Conservation (phyloP, 2,113 vertebrate genomes). For the Harpagus bidentatus region DNA sequence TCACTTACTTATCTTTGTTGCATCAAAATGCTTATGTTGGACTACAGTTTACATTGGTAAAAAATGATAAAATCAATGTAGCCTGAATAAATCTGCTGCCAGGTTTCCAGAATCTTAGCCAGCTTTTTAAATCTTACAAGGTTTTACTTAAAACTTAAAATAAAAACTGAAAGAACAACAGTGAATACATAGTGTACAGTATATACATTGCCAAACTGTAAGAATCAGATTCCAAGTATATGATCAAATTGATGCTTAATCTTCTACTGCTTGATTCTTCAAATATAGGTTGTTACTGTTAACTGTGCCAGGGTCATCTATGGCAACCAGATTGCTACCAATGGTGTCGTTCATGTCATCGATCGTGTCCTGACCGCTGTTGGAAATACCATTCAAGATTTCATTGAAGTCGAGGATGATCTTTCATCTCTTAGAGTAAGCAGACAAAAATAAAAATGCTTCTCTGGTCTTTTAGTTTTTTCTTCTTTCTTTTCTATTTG, state of each 20-base stretch:
- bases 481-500: not conserved
- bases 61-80: not conserved
- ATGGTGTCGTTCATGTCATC: conserved; percentile 93
- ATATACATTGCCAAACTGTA: not conserved
- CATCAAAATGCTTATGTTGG: not conserved
- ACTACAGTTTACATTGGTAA: not conserved
- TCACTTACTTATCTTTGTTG: not conserved
- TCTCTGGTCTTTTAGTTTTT: not conserved
- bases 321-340: conserved; percentile 95
- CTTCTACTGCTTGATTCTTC: not conserved
- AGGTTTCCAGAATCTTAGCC: not conserved
- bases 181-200: not conserved
- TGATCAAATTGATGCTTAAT: not conserved
- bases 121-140: not conserved
- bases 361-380: conserved; percentile 90
- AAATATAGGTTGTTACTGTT: conserved; percentile 90
- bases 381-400: conserved; percentile 85
- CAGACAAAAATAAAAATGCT: not conserved
- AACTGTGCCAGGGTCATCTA: conserved; percentile 94
- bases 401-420: conserved; percentile 85
- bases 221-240: not conserved
- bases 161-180: not conserved
- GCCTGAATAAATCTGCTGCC: not conserved
- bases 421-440: conserved; percentile 85
- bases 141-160: not conserved